Percentiles rank a stretch among this genome's conserved stretches.
These are phyloP conservation scores for Ceraclea dissimilis DNA, from an alignment of 2,888 invertebrate species.

Conservation along the genomic window DNA sequence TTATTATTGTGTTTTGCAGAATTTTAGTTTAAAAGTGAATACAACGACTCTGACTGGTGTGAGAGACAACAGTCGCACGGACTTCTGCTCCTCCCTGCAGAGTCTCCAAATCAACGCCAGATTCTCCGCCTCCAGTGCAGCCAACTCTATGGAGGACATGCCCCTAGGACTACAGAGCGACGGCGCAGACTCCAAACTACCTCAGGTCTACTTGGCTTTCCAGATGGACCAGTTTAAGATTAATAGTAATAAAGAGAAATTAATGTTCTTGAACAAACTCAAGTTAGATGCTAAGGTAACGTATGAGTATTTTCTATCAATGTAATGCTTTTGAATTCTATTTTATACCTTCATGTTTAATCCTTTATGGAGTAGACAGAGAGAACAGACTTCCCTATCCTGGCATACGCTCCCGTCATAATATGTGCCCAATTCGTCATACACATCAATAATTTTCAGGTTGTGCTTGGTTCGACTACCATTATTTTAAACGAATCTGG, in stretches of 20 bases:
- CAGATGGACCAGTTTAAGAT: slow-evolving; percentile 57
- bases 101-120: slow-evolving; percentile 57
- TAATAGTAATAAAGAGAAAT: slow-evolving; percentile 50
- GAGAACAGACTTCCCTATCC: too few relatives aligned
- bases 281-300: slow-evolving; percentile 60
- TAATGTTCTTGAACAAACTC: slow-evolving; percentile 48
- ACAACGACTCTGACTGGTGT: slow-evolving; percentile 62
- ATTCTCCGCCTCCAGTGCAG: slow-evolving; percentile 40
- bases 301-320: not conserved
- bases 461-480: too few relatives aligned
- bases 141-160: not conserved
- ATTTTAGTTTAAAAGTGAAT: slow-evolving; percentile 66
- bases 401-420: too few relatives aligned
- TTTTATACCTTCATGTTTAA: not conserved
- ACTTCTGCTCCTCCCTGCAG: slow-evolving; percentile 62
- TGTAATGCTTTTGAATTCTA: not conserved
- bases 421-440: too few relatives aligned
- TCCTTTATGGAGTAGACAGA: too few relatives aligned
- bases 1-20: slow-evolving; percentile 41
- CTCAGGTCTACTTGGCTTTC: slow-evolving; percentile 56
- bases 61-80: slow-evolving; percentile 60
- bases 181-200: slow-evolving; percentile 35
- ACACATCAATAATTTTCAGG: too few relatives aligned
- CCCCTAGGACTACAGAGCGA: not conserved
- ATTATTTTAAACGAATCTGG: too few relatives aligned